These are phyloP conservation scores for Leucopternis melanops DNA, from an alignment of 2,113 vertebrate genomes.

Conservation along the genomic window DNA sequence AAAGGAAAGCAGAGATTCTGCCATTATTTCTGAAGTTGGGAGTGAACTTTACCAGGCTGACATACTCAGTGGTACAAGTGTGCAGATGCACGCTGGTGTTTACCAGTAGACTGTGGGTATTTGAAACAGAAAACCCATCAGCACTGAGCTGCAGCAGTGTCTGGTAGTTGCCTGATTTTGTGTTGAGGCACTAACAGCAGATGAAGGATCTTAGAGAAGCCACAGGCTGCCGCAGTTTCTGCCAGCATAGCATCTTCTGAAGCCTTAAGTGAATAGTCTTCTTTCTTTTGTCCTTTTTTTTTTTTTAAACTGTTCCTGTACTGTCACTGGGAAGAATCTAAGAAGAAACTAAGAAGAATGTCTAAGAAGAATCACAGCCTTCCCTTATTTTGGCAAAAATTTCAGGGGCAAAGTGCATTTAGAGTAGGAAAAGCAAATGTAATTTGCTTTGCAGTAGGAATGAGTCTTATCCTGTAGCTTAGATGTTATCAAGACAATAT, in stretches of 20 bases:
- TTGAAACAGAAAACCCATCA: background rate
- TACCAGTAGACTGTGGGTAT: background rate
- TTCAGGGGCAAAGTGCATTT: background rate
- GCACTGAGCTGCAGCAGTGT: background rate
- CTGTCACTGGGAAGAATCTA: background rate
- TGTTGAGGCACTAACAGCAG: background rate
- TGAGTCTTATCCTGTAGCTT: background rate
- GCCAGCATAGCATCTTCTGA: background rate
- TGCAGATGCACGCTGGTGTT: background rate
- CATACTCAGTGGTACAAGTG: fast-evolving
- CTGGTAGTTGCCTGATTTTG: background rate
- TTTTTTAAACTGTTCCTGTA: background rate
- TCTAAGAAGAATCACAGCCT: background rate
- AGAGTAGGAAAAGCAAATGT: background rate
- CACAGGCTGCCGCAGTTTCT: background rate
- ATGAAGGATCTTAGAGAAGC: background rate
- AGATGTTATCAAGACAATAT: background rate
- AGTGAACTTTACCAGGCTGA: background rate
- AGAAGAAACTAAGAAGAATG: too few species aligned
- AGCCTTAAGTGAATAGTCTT: background rate
- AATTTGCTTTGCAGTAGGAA: background rate
- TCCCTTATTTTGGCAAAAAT: background rate
- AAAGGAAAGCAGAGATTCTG: background rate
- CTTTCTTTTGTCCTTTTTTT: background rate
- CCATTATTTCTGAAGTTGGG: background rate